Conservation (phyloP, 2,113 vertebrate genomes). For the Mola mola region DNA sequence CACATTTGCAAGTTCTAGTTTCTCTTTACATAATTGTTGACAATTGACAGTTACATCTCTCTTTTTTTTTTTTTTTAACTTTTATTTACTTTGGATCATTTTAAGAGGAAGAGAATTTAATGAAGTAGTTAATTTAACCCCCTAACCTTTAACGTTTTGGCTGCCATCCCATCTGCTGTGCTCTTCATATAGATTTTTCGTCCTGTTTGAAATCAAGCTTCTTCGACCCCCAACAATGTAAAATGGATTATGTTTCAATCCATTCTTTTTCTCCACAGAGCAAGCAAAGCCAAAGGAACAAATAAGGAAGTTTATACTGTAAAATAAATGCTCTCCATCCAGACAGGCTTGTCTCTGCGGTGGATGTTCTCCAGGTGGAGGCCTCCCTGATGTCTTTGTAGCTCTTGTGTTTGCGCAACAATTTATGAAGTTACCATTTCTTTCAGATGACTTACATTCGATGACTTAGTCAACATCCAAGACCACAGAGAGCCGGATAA, state of each 20-base stretch:
- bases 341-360: slow-evolving; percentile 18
- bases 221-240: slow-evolving; percentile 79
- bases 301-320: slow-evolving; percentile 34
- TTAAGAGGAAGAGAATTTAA: slow-evolving; percentile 43
- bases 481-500: slow-evolving; percentile 65
- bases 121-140: slow-evolving; percentile 84
- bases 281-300: slow-evolving; percentile 62
- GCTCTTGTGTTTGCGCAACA: slow-evolving; percentile 63
- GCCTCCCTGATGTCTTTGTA: slow-evolving; percentile 40
- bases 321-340: slow-evolving; percentile 52
- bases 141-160: slow-evolving; percentile 84
- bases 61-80: not conserved
- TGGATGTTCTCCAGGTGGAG: slow-evolving; percentile 48
- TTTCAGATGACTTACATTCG: slow-evolving; percentile 62
- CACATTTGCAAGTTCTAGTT: slow-evolving; percentile 69
- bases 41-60: slow-evolving; percentile 45
- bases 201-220: slow-evolving; percentile 81
- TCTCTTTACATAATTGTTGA: slow-evolving; percentile 64
- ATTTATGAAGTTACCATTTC: slow-evolving; percentile 69
- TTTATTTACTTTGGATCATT: slow-evolving; percentile 11
- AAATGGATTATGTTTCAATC: slow-evolving; percentile 87
- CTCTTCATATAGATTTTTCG: slow-evolving; percentile 85
- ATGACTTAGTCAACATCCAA: slow-evolving; percentile 64
- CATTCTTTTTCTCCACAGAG: slow-evolving; percentile 56
- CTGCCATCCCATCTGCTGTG: slow-evolving; percentile 78